Percentiles rank a stretch among this genome's conserved stretches.
These are phyloP conservation scores for Cyrtonyx montezumae DNA, from an alignment of 2,113 vertebrate species.

Conservation along the genomic window DNA sequence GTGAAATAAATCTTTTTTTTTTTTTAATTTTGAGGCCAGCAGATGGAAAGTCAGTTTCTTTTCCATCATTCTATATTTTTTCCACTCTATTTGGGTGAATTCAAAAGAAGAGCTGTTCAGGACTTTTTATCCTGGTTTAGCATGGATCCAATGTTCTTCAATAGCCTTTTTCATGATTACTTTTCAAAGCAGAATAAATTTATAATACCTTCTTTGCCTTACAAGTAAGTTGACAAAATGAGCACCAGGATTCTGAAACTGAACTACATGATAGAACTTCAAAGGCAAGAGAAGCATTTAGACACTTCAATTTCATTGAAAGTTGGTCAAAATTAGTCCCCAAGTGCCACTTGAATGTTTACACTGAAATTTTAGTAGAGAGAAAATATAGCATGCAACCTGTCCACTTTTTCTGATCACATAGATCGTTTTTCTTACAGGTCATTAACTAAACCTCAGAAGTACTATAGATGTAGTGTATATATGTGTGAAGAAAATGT, in stretches of 20 bases:
- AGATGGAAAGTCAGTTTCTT: not conserved
- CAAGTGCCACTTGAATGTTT: not conserved
- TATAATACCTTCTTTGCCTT: not conserved
- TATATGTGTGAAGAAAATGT: not conserved
- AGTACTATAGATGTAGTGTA: not conserved
- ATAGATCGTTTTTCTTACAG: not conserved
- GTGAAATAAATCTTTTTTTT: not conserved
- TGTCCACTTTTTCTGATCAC: not conserved
- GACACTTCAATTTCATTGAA: not conserved
- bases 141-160: not conserved
- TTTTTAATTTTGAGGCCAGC: not conserved
- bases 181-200: not conserved
- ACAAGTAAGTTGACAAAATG: not conserved
- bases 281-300: not conserved
- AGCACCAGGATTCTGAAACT: not conserved
- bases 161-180: not conserved
- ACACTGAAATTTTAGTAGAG: not conserved
- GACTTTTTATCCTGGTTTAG: not conserved
- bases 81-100: not conserved
- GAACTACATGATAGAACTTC: not conserved
- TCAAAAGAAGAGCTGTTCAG: not conserved
- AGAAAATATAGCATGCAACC: not conserved
- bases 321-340: not conserved
- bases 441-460: not conserved
- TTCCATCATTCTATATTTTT: not conserved